These are phyloP conservation scores for Natrix natrix DNA, from an alignment of 2,797 vertebrate genomes.

Conservation along the genomic window DNA sequence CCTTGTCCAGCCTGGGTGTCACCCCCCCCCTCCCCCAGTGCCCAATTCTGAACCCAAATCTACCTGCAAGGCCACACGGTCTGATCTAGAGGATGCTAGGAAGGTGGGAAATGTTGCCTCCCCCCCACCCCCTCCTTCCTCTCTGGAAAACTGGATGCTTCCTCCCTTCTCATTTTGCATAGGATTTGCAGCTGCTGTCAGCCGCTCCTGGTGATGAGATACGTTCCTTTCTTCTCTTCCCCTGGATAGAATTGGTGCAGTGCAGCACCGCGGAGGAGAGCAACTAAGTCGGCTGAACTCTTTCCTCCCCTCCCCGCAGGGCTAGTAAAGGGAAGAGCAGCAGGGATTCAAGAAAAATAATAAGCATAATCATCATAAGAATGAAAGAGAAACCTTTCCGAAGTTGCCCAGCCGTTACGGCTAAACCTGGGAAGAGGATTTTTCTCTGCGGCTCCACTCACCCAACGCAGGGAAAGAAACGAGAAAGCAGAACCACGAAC, in stretches of 20 bases:
- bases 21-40: no score
- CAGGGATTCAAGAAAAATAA: not conserved
- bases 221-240: not conserved
- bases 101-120: not conserved
- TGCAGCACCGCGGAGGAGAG: constrained; percentile 45
- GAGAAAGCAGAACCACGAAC: not conserved
- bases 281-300: constrained; percentile 17
- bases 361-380: no score
- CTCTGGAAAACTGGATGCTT: not conserved
- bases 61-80: not conserved
- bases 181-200: not conserved
- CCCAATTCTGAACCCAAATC: not conserved
- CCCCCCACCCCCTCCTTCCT: no score
- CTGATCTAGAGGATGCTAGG: not conserved
- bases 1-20: not conserved
- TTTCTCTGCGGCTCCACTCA: not conserved
- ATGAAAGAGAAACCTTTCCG: no score
- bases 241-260: constrained; percentile 33
- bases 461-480: not conserved
- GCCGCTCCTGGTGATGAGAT: not conserved
- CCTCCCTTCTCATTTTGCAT: not conserved
- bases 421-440: no score
- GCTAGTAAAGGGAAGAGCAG: not conserved
- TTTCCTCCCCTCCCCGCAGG: not conserved
- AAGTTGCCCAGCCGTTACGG: no score